Base-by-base conservation (phyloP, 2,888 invertebrate species). In the Sphaerophoria taeniata region DNA sequence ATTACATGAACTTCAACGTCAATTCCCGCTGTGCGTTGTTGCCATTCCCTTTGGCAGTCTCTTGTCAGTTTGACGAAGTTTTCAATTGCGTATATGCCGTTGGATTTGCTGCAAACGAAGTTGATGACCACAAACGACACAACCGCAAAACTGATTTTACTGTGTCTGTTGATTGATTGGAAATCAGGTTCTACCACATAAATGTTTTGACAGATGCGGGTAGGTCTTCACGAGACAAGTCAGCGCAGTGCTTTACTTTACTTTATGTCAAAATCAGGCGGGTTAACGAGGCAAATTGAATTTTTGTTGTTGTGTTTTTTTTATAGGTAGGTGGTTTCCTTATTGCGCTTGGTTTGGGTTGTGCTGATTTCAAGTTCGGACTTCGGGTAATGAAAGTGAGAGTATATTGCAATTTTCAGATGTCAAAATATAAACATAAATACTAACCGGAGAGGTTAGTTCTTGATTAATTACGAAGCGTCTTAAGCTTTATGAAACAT, bases 31-130 rank as follows among this genome's bases (percentile, higher is more conserved):
- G 71, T 56, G n/a, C n/a, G 33, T 1, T 14, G 9, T 16, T 39
- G 24, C 45, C 60, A 16, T 24, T 16, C 6, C n/a, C 9, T 34
- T 47, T 11, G 56, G 69, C 69, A 74, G 74, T 84, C 80, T 58
- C 75, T 71, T 84, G 84, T 84, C 74, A 80, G 72, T 75, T 84
- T 84, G 84, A 80, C 75, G 84, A 75, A 74, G 65, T 71, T 79
- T 80, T 65, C 74, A 79, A 79, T 74, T 74, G 73, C 65, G 51
- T 33, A 12, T 24, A 24, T 24, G 24, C 43, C 43, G 43, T 63
- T 47, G 34, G 14, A 14, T 34, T 33, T 51, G 53, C 16, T 61
- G 70, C 39, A 60, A 51, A 39, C 33, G 55, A 45, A 69, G 79
- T 79, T 70, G 71, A 76, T 71, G 71, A 75, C 84, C 80, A 72